phyloP scores from a whole-genome alignment of 2,888 invertebrate species.

The Tanytarsus gracilentus region DNA sequence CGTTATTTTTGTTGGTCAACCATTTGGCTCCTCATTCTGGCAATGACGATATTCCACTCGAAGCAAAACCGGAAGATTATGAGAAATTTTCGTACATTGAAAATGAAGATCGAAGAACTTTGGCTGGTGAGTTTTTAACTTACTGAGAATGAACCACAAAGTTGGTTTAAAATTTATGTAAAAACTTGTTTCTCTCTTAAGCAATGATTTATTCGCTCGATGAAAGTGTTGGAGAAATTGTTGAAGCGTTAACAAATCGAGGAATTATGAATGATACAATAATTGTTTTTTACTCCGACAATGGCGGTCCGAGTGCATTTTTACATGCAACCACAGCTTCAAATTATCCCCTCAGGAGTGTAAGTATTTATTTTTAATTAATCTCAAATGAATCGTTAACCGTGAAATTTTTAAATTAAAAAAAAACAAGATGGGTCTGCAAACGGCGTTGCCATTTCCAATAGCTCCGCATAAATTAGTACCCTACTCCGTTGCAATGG shows the following conservation, averaged over 20 bases:
- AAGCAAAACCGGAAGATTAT: conserved; percentile 63
- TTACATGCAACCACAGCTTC: conserved; percentile 62
- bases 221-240: conserved; percentile 69
- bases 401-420: not conserved
- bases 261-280: conserved; percentile 71
- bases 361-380: conserved; percentile 40
- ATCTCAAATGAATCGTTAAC: not conserved
- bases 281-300: conserved; percentile 78
- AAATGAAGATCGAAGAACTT: conserved; percentile 55
- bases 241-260: conserved; percentile 55
- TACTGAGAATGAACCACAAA: not conserved
- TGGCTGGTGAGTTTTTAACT: conserved; percentile 50
- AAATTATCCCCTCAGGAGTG: conserved; percentile 72
- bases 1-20: conserved; percentile 69
- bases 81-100: conserved; percentile 57
- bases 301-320: conserved; percentile 72
- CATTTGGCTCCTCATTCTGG: conserved; percentile 74
- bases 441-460: no score
- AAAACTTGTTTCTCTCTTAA: conserved; percentile 39
- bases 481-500: no score
- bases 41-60: conserved; percentile 56
- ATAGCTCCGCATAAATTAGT: no score
- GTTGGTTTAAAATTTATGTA: not conserved
- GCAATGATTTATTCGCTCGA: conserved; percentile 81
- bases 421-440: no score